Evolutionary conservation across 1,140 invertebrate genomes (phyloP), one percentile per base, ranked within the genome.

Genomic region (Drosophila dunni): DNA sequence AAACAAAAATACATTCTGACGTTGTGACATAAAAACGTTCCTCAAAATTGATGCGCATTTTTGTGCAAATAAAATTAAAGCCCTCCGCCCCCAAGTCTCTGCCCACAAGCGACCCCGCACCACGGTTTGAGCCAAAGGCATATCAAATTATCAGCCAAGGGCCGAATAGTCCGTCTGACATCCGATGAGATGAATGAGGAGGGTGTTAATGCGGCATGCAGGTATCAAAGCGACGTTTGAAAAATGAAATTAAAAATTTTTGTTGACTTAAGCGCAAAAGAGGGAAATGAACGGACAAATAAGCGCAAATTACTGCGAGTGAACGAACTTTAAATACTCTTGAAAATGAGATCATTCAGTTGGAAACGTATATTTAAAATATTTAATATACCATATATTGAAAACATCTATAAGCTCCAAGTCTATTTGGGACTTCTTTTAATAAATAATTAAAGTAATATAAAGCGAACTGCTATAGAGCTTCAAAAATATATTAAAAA

Each of bases 171-270:
- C 67, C 45, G 33, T 50, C 79, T 64, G 65, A 71, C 61, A 75
- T 63, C 54, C 77, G 61, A 72, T 79, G 53, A 61, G 51, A 67
- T 58, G 53, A 64, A 67, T 67, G 45, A 53, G 66, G 51, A 69
- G 86, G 83, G 88, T 81, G 88, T 83, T 91, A 91, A 91, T 91
- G 82, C 78, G 88, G 70, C 72, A 69, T 80, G 74, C 89, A 85
- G 84, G 89, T 91, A 91, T 91, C 89, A 91, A 91, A 91, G 85
- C 72, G 84, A 70, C 84, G 77, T 79, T 90, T 84, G 78, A 90
- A 77, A 88, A 79, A 84, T 84, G 83, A 81, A 89, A 89, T 90
- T 89, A 89, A 78, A 86, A 86, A 84, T 89, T 78, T 46, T 77
- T 86, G 77, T 84, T 86, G 82, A 86, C 85, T 86, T 70, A 70